Evolutionary conservation across 37 sponge, comb jelly and placozoan genomes (phyloP), one percentile per base, ranked within the genome.

Genomic region (Beroe ovata): DNA sequence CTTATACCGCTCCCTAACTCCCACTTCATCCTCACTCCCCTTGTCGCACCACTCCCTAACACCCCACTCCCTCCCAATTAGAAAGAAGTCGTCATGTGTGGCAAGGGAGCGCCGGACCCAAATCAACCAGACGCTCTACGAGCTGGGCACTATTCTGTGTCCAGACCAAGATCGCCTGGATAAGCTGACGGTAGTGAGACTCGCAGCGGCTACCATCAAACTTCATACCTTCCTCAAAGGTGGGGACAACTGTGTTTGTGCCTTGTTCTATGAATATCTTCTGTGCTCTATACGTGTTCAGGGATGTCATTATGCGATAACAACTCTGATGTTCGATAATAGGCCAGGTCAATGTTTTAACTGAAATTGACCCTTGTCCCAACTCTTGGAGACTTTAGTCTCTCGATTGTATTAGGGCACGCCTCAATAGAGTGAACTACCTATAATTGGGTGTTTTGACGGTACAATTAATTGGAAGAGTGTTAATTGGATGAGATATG

Each of bases 51-150:
- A 28, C 21, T 23, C 20, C 23, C 29, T 62, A 14, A 62, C 63
- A 4, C 20, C 63, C 21, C 63, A n/a, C 29, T 62, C 63, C 21
- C 63, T 62, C 29, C n/a, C n/a, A n/a, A n/a, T 36, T 29, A 77
- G 84, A 29, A 77, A 77, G 84, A 77, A 77, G 54, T 77, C 84
- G 54, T 77, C 84, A 36, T 77, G 84, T 77, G 84, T 77, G 41
- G 84, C 84, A 23, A 22, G 84, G 28, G 84, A 77, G 47, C 16
- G 84, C 28, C 35, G 84, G 26, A 77, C 42, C 22, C 84, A 77
- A 26, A 77, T 77, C 35, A 77, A 77, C 84, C 54, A 77, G 54
- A 77, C 84, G 0, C 54, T 77, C 26, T 77, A 35, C 38, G 84
- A 77, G 84, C 54, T 77, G 47, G 84, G 84, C 0, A 36, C 84